A percentile compares a stretch with the other conserved stretches of the same genome.
Conservation (phyloP, 1,140 invertebrate genomes). For the Scaptomyza pallida region DNA sequence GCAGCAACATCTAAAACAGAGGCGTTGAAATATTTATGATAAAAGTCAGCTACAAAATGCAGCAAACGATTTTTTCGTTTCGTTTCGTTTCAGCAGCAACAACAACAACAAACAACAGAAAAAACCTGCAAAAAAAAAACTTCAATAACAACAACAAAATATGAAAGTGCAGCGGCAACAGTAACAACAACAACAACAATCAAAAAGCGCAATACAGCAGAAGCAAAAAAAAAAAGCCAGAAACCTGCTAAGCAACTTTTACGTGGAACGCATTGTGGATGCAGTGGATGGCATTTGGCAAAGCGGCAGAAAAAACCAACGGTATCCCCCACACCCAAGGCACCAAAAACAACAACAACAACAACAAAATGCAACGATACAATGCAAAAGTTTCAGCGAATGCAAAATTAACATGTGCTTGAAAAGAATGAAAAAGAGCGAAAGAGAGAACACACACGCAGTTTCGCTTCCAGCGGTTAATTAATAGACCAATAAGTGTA, state of each 20-base stretch:
- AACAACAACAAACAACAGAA: slow-evolving; percentile 22
- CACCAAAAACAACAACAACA: slow-evolving; percentile 16
- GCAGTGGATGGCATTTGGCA: slow-evolving; percentile 26
- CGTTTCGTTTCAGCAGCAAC: slow-evolving; percentile 28
- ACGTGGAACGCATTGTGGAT: slow-evolving; percentile 74
- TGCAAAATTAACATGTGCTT: slow-evolving; percentile 15
- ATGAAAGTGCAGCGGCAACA: slow-evolving; percentile 68
- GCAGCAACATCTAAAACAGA: slow-evolving; percentile 49
- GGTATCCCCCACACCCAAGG: slow-evolving; percentile 22
- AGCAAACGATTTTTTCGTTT: slow-evolving; percentile 7
- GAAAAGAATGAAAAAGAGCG: neutral
- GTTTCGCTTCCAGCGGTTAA: slow-evolving; percentile 39
- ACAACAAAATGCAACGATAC: slow-evolving; percentile 37
- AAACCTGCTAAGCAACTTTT: slow-evolving; percentile 74
- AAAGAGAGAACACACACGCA: neutral
- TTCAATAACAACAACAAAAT: slow-evolving; percentile 28
- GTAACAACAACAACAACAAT: slow-evolving; percentile 17
- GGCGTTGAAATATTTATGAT: slow-evolving; percentile 81
- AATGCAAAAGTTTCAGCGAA: slow-evolving; percentile 28
- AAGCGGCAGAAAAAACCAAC: neutral
- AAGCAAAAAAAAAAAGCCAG: slow-evolving; percentile 28
- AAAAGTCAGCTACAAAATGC: slow-evolving; percentile 43
- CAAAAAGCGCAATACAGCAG: slow-evolving; percentile 13
- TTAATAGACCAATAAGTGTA: slow-evolving; percentile 40
- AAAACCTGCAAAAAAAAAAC: slow-evolving; percentile 42